phyloP scores from a whole-genome alignment of 2,113 vertebrate species.

The Brachionichthys hirsutus region DNA sequence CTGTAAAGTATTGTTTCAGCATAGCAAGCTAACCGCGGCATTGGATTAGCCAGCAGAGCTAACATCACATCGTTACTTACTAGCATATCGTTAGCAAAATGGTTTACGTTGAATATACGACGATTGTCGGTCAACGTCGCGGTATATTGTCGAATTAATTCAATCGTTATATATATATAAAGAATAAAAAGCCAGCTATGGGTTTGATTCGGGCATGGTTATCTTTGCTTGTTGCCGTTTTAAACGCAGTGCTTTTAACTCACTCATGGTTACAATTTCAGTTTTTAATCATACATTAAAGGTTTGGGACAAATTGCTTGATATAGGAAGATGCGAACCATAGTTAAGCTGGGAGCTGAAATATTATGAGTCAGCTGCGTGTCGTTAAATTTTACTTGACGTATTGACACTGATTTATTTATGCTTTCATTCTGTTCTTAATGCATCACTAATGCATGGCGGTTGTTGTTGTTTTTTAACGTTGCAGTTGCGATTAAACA shows the following conservation, averaged over 20 bases:
- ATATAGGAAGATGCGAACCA: too few species aligned
- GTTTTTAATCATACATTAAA: too few species aligned
- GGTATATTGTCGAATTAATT: background rate
- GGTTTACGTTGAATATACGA: conserved; percentile 12
- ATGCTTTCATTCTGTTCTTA: background rate
- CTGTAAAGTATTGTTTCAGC: fast-evolving
- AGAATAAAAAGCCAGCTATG: too few species aligned
- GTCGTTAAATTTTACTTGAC: background rate
- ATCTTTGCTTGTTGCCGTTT: too few species aligned
- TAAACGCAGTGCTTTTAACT: too few species aligned
- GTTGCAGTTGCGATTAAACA: conserved; percentile 83
- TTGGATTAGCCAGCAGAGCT: conserved; percentile 17
- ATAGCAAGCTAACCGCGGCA: background rate
- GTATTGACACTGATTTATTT: background rate
- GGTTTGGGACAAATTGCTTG: too few species aligned
- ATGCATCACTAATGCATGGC: background rate
- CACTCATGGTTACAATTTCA: too few species aligned
- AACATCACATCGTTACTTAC: background rate
- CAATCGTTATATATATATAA: too few species aligned
- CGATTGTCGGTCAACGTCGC: conserved; percentile 11
- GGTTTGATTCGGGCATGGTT: too few species aligned
- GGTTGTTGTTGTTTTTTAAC: conserved; percentile 49
- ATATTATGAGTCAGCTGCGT: background rate
- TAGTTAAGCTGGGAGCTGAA: fast-evolving
- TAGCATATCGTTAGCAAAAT: conserved; percentile 1